These are phyloP conservation scores for Zophobas atratus DNA, from an alignment of 1,140 invertebrate species.

Conservation along the genomic window DNA sequence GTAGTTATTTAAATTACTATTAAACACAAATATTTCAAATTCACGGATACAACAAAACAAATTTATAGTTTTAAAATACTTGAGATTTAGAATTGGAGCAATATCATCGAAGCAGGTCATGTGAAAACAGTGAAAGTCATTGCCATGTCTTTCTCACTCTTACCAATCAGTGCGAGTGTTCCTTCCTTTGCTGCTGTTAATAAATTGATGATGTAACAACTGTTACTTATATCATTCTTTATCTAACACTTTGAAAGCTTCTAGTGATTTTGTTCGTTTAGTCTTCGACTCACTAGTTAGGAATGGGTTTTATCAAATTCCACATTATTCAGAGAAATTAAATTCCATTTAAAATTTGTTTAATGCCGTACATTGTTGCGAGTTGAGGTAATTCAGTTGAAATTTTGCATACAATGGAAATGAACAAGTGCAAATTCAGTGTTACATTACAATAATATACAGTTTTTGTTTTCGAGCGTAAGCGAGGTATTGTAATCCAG, in stretches of 20 bases:
- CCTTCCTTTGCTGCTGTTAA: constrained; percentile 16
- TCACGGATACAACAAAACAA: not conserved
- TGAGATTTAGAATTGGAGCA: constrained; percentile 44
- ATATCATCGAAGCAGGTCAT: constrained; percentile 51
- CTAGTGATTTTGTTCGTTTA: not conserved
- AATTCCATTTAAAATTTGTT: too few species aligned
- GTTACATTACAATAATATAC: too few species aligned
- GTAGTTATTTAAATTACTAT: too few species aligned
- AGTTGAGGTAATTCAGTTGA: too few species aligned
- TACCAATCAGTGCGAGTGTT: not conserved
- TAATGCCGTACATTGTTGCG: too few species aligned
- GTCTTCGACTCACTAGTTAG: not conserved
- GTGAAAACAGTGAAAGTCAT: constrained; percentile 52
- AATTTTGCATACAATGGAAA: too few species aligned
- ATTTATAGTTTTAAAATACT: constrained; percentile 7
- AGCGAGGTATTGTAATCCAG: too few species aligned
- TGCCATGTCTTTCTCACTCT: constrained; percentile 34
- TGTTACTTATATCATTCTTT: constrained; percentile 32
- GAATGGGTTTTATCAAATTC: too few species aligned
- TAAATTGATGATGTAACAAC: constrained; percentile 25
- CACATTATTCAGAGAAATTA: too few species aligned
- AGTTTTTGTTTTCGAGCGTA: too few species aligned
- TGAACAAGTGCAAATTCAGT: too few species aligned
- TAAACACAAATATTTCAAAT: too few species aligned
- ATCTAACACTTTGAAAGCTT: constrained; percentile 35